Base-by-base conservation (phyloP, 2,888 invertebrate genomes). In the Epicampocera succincta region DNA sequence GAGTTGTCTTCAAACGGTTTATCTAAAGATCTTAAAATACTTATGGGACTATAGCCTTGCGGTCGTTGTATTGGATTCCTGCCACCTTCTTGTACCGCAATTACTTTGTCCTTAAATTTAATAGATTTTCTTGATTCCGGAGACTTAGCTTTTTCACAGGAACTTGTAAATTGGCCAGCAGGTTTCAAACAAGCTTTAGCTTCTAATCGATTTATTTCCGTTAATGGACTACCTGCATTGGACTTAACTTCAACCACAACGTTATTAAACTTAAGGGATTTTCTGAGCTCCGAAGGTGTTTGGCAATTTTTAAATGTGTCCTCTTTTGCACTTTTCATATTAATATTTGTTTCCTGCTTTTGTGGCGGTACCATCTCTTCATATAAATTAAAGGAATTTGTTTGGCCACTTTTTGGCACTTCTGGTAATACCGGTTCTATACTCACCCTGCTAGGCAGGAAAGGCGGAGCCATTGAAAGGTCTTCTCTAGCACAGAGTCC, bases 401-500 rank as follows among this genome's bases (percentile, higher is more conserved):
- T 69, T 12, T 71, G 72, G 25, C 44, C 21, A 19, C 40, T 11
- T 8, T 81, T 44, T 17, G 72, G 63, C n/a, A 66, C 17, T 42
- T 65, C 25, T 56, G 82, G 2, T 81, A 84, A 50, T 69, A 84
- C 6, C 21, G 86, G 82, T 40, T 89, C 88, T 12, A 87, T 65
- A 72, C 87, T 87, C 21, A 85, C 85, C 46, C 88, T 87, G 48
- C 85, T 83, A 0, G 88, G 89, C 11, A 89, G 56, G 0, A 85
- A 86, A 17, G 88, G 88, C 9, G 87, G 85, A 11, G 84, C 71
- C 5, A 75, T 66, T 8, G 83, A 83, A 68, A 83, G 75, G 52
- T 84, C 78, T 76, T 85, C 85, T 50, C 83, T 80, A 17, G 83
- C 79, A 1, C 74, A 81, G 12, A 85, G 89, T 80, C 92, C 92